Conservation (phyloP, 1,140 invertebrate species). For the Lineus longissimus region DNA sequence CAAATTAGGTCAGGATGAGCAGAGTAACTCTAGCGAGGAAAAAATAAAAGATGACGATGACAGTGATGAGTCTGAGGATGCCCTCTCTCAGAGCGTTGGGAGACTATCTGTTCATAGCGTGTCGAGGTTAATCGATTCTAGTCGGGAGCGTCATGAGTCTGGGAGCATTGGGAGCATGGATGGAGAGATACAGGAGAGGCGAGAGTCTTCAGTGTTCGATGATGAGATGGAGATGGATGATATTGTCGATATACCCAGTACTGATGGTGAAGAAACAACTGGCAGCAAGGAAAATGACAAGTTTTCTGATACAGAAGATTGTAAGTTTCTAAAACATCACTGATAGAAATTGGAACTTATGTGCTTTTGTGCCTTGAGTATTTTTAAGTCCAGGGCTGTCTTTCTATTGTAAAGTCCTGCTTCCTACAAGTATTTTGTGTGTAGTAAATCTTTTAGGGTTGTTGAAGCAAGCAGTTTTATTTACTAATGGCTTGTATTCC, state of each 20-base stretch:
- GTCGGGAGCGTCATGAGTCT: background rate
- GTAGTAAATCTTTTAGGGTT: too few species aligned
- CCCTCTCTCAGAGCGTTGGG: background rate
- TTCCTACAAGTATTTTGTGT: too few species aligned
- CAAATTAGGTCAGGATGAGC: slow-evolving; percentile 24
- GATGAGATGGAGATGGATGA: too few species aligned
- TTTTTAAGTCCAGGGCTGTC: too few species aligned
- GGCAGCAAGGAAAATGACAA: slow-evolving; percentile 62
- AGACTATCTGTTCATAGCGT: slow-evolving; percentile 1
- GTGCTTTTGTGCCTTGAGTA: too few species aligned
- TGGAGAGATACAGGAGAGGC: background rate
- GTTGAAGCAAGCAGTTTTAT: too few species aligned
- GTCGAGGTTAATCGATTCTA: background rate
- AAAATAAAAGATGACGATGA: slow-evolving; percentile 26
- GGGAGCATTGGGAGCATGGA: slow-evolving; percentile 12
- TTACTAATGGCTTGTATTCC: too few species aligned
- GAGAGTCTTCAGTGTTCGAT: background rate
- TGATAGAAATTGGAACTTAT: too few species aligned
- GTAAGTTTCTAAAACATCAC: slow-evolving; percentile 3
- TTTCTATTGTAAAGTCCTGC: too few species aligned
- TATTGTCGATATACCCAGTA: too few species aligned
- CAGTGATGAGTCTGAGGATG: slow-evolving; percentile 30
- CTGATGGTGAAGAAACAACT: slow-evolving; percentile 47
- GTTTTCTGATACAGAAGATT: background rate
- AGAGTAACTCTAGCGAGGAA: slow-evolving; percentile 22